Conservation (phyloP, 1,140 invertebrate genomes). For the Formica exsecta region DNA sequence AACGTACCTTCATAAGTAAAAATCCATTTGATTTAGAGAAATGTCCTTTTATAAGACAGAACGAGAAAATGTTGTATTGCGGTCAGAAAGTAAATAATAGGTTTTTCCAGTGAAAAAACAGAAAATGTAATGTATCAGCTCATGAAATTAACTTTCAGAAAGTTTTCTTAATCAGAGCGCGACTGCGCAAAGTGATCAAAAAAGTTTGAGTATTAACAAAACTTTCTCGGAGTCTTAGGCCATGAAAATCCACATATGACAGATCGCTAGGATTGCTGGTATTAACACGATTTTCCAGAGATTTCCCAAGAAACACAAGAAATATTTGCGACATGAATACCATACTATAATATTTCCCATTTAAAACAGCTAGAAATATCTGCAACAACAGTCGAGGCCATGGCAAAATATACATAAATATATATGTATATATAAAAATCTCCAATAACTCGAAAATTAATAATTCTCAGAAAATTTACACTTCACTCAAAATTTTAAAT, state of each 20-base stretch:
- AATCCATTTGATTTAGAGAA: slow-evolving; percentile 7
- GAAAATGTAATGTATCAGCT: slow-evolving; percentile 7
- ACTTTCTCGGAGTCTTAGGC: slow-evolving; percentile 2
- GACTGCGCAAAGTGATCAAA: slow-evolving; percentile 6
- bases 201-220: slow-evolving; percentile 59
- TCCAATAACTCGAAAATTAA: slow-evolving; percentile 12
- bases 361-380: background rate
- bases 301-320: background rate
- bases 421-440: background rate
- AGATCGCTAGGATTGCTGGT: slow-evolving; percentile 33
- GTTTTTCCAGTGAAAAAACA: background rate
- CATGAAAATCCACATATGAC: slow-evolving; percentile 49
- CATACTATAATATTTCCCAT: background rate
- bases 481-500: background rate
- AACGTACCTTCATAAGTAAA: background rate
- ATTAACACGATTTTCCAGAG: slow-evolving; percentile 40
- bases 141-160: slow-evolving; percentile 35
- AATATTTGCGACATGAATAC: slow-evolving; percentile 26
- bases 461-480: background rate
- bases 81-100: background rate
- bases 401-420: slow-evolving; percentile 1
- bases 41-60: background rate
- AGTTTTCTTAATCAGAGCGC: slow-evolving; percentile 47
- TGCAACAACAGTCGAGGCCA: background rate
- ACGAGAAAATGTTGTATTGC: background rate